phyloP scores from a whole-genome alignment of 2,113 vertebrate species.

The Pycnonotus jocosus region DNA sequence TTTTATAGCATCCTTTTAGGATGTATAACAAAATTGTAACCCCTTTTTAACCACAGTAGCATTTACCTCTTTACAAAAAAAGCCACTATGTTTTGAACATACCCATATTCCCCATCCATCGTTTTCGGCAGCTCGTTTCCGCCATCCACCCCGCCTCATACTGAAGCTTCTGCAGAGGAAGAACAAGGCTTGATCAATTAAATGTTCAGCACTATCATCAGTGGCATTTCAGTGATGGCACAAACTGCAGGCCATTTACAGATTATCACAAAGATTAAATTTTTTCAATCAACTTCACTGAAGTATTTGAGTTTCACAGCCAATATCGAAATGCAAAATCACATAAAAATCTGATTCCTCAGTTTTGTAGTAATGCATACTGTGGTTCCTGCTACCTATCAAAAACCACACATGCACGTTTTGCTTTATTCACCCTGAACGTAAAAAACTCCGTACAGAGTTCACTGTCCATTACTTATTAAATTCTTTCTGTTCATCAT shows the following conservation, averaged over 20 bases:
- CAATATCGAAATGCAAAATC: neutral
- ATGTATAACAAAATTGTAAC: neutral
- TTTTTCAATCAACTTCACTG: neutral
- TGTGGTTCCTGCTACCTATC: neutral
- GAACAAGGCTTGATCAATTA: conserved; percentile 11
- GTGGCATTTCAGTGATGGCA: neutral
- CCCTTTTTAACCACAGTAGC: neutral
- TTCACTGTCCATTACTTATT: neutral
- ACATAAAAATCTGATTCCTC: neutral
- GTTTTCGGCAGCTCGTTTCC: conserved; percentile 82
- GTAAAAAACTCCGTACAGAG: neutral
- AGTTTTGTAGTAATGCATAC: neutral
- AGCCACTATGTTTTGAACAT: conserved; percentile 53
- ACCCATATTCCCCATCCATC: conserved; percentile 91
- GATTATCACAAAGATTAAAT: neutral
- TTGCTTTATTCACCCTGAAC: neutral
- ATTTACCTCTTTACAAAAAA: neutral
- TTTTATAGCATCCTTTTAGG: neutral
- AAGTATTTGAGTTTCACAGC: neutral
- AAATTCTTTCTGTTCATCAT: neutral
- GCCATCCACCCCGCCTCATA: conserved; percentile 97
- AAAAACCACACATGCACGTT: neutral
- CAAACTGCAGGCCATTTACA: neutral
- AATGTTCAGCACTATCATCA: neutral
- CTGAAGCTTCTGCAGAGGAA: conserved; percentile 77